phyloP scores from a whole-genome alignment of 2,797 vertebrate species.

The Pampus argenteus region DNA sequence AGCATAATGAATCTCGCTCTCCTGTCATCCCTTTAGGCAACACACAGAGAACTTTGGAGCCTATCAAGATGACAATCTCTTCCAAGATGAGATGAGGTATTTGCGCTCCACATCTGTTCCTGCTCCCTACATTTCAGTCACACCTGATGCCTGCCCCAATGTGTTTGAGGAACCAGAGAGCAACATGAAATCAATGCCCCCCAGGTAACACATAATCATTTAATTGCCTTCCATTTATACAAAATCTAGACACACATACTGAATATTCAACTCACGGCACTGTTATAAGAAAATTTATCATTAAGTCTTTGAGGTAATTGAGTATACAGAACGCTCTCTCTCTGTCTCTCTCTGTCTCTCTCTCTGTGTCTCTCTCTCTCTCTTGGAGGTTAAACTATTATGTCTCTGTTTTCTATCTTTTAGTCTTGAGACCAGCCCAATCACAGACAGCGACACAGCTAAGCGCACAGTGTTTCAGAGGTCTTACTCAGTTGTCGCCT shows the following conservation, averaged over 20 bases:
- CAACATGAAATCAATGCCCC: conserved; percentile 99
- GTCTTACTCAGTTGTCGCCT: conserved; percentile 98
- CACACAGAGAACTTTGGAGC: conserved; percentile 97
- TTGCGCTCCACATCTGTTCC: conserved; percentile 97
- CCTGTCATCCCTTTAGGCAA: conserved; percentile 84
- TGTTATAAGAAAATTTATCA: background rate
- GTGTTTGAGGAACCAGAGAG: conserved; percentile 98
- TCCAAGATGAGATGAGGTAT: conserved; percentile 99
- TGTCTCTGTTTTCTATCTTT: conserved; percentile 29
- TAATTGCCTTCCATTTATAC: background rate
- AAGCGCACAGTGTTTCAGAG: conserved; percentile 99
- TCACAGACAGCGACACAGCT: conserved; percentile 96
- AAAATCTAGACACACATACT: background rate
- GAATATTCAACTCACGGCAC: background rate
- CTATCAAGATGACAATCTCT: conserved; percentile 98
- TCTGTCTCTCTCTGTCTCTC: too few species aligned
- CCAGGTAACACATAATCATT: conserved; percentile 86
- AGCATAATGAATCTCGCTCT: conserved; percentile 2
- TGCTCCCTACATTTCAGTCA: conserved; percentile 98
- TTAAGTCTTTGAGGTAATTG: background rate
- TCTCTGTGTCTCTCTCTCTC: background rate
- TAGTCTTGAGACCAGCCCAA: conserved; percentile 98
- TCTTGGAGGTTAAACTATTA: background rate
- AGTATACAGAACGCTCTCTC: background rate
- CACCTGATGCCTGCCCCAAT: conserved; percentile 97